Base-by-base conservation (phyloP, 2,797 vertebrate species). In the Glossophaga mutica region DNA sequence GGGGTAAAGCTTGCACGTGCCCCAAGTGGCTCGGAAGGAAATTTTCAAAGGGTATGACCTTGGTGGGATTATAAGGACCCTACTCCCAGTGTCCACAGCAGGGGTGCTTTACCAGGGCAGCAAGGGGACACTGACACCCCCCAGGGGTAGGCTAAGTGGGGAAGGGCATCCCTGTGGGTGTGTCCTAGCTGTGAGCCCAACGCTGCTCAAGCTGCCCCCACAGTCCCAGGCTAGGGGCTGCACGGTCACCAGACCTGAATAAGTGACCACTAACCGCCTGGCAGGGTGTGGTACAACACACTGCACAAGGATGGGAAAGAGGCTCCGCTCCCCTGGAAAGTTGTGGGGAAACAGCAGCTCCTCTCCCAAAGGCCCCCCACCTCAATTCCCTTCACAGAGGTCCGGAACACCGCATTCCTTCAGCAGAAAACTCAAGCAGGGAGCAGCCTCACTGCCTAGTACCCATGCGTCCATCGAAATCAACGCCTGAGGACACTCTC, bases 11-110 rank as follows among this genome's bases (percentile, higher is more conserved):
- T 62, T 55, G 50, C 67, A 81, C 37, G 8, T 48, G 50, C 29
- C 22, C 76, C 29, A 12, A 46, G n/a, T 21, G 67, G 44, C 73
- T 39, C 50, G 12, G 5, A 71, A 81, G 39, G 22, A 42, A 74
- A 48, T 42, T 78, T 32, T 0, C 0, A 8, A 74, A 42, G 50
- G 39, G 29, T 3, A 6, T 9, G 39, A 19, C 3, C 1, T 14
- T 5, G 2, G 34, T 44, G 42, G 16, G 32, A 37, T 78, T 9
- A 55, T 12, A 9, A 77, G 22, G 52, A 34, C 52, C 42, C 46
- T 21, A 15, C 15, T 48, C 34, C 18, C 42, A 10, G 76, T 6
- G 4, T 24, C 52, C 3, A 1, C 26, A 68, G 37, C 34, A 76
- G 34, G 48, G 29, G 15, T 5, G 14, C 1, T 19, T 26, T 9